These are phyloP conservation scores for Scartelaos histophorus DNA, from an alignment of 2,113 vertebrate species.

Conservation along the genomic window DNA sequence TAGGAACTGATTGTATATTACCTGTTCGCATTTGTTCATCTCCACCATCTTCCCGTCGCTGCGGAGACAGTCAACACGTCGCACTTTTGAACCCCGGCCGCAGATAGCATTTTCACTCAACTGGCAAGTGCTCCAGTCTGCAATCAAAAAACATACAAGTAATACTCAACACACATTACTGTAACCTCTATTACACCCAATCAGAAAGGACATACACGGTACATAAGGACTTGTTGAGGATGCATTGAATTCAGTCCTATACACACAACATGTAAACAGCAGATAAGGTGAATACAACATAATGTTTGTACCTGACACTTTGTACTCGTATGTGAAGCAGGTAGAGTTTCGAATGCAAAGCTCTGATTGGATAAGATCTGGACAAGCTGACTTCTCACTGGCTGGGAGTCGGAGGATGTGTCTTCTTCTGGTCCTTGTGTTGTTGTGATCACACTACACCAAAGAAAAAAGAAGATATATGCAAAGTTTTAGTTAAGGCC, in stretches of 20 bases:
- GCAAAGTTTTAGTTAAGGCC: background rate
- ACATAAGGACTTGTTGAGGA: background rate
- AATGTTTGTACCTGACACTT: constrained; percentile 82
- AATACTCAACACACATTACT: constrained; percentile 29
- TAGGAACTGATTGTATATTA: constrained; percentile 54
- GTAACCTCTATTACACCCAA: background rate
- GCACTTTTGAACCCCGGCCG: constrained; percentile 80
- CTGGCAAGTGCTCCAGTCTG: constrained; percentile 95
- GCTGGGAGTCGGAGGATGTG: constrained; percentile 80
- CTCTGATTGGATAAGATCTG: constrained; percentile 82
- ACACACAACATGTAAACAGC: background rate
- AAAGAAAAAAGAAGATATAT: background rate
- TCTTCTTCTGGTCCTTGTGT: constrained; percentile 83
- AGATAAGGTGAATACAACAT: background rate
- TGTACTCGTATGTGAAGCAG: constrained; percentile 90
- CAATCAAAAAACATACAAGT: constrained; percentile 30
- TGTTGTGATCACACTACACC: constrained; percentile 83
- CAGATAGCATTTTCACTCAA: constrained; percentile 87
- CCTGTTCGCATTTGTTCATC: constrained; percentile 81
- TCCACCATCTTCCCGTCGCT: constrained; percentile 84
- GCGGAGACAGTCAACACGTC: constrained; percentile 86
- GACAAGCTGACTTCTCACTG: constrained; percentile 73
- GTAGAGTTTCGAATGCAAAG: constrained; percentile 88
- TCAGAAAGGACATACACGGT: background rate
- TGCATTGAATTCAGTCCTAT: background rate